A percentile compares a stretch with the other conserved stretches of the same genome.
Conservation (phyloP, 2,113 vertebrate genomes). For the Todiramphus chloris region DNA sequence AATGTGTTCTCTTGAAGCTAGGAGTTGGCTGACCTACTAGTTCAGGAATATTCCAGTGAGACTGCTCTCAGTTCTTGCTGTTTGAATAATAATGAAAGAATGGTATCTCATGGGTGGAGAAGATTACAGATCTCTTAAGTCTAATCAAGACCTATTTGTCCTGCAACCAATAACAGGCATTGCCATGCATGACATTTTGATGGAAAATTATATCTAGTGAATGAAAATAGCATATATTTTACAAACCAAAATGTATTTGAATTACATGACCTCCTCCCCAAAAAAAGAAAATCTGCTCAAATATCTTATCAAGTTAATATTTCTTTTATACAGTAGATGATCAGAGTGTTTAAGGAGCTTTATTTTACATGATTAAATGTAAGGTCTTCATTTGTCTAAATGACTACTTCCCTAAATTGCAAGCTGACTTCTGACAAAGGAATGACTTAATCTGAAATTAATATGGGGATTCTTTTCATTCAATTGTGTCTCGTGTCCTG, state of each 20-base stretch:
- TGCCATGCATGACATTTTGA: neutral
- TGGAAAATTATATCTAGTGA: neutral
- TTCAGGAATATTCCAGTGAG: neutral
- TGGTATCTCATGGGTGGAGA: neutral
- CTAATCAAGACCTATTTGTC: neutral
- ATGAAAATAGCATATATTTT: neutral
- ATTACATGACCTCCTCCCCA: accelerated
- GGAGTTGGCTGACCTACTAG: neutral
- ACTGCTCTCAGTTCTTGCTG: neutral
- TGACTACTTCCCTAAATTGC: neutral
- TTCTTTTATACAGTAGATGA: neutral
- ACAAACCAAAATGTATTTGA: neutral
- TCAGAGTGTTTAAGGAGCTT: neutral
- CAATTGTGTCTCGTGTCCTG: neutral
- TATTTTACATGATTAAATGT: neutral
- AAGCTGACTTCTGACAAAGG: neutral
- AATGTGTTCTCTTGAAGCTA: neutral
- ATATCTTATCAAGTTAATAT: neutral
- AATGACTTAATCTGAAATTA: neutral
- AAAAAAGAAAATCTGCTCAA: neutral
- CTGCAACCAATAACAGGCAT: neutral
- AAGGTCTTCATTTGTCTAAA: neutral
- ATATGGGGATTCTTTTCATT: neutral
- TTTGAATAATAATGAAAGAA: neutral
- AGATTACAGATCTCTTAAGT: neutral